Conservation (phyloP, 2,888 invertebrate species). For the Morpho achilles region DNA sequence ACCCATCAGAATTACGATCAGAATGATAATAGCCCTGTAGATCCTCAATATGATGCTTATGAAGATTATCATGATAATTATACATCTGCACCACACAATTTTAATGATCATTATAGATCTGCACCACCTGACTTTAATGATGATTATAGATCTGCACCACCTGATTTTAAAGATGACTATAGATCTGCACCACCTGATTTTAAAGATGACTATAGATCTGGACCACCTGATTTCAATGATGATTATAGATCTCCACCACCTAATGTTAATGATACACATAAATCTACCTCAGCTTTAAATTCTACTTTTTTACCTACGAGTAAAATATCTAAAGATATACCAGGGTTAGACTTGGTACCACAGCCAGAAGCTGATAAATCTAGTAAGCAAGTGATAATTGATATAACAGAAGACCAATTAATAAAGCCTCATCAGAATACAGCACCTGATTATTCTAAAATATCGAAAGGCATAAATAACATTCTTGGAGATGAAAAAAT, state of each 20-base stretch:
- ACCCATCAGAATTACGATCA: constrained; percentile 37
- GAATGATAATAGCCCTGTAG: constrained; percentile 37
- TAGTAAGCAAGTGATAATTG: constrained; percentile 48
- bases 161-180: constrained; percentile 32
- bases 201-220: constrained; percentile 30
- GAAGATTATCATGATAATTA: constrained; percentile 33
- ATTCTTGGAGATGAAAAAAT: constrained; percentile 82
- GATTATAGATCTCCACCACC: constrained; percentile 11
- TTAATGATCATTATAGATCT: constrained; percentile 31
- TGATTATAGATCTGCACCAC: constrained; percentile 12
- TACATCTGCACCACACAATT: constrained; percentile 27
- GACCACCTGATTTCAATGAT: constrained; percentile 29
- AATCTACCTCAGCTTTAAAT: constrained; percentile 32
- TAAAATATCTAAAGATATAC: constrained; percentile 79
- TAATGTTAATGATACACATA: constrained; percentile 28
- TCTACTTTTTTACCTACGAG: constrained; percentile 51
- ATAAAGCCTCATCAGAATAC: constrained; percentile 19
- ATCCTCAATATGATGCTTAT: constrained; percentile 50
- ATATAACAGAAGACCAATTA: constrained; percentile 45
- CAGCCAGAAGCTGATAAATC: constrained; percentile 62
- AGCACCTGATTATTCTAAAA: constrained; percentile 76
- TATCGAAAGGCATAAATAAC: constrained; percentile 80
- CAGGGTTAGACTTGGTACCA: constrained; percentile 85
- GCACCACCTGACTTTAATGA: constrained; percentile 32
- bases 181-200: constrained; percentile 1